Evolutionary conservation across 2,888 invertebrate species (phyloP).

Genomic region (Eupsilia transversa): DNA sequence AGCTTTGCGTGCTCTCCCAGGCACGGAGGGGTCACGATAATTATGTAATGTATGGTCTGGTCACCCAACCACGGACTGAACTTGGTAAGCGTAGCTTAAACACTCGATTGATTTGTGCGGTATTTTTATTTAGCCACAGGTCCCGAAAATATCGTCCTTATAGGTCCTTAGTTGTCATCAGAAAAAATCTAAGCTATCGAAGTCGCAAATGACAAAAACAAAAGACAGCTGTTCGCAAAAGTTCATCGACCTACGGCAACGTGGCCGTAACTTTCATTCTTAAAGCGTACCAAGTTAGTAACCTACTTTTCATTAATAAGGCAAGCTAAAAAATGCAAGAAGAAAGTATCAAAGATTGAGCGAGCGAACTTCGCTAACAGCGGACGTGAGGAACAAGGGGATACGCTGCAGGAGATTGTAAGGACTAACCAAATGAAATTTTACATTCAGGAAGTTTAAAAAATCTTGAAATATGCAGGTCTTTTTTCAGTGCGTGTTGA

Average conservation of each 20-base stretch:
- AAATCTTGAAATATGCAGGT: background rate
- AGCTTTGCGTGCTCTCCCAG: background rate
- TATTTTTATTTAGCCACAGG: background rate
- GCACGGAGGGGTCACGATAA: background rate
- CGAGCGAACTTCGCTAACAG: constrained; percentile 88
- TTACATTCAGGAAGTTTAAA: background rate
- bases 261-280: constrained; percentile 90
- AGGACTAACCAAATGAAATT: background rate
- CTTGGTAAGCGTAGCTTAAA: background rate
- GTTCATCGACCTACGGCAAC: constrained; percentile 90
- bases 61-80: background rate
- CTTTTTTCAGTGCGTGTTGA: background rate
- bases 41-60: background rate
- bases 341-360: constrained; percentile 91
- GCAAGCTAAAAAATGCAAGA: constrained; percentile 90
- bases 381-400: constrained; percentile 75
- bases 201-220: constrained; percentile 82
- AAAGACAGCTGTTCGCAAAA: constrained; percentile 85
- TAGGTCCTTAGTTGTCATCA: background rate
- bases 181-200: constrained; percentile 43
- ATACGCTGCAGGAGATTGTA: constrained; percentile 58
- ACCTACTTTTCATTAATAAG: constrained; percentile 91
- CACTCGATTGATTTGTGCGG: no score
- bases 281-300: constrained; percentile 90
- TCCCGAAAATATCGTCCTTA: background rate